Percentiles rank a stretch among this genome's conserved stretches.
Evolutionary conservation across 37 sponge, comb jelly and placozoan species (phyloP).

Genomic region (Bolinopsis microptera): DNA sequence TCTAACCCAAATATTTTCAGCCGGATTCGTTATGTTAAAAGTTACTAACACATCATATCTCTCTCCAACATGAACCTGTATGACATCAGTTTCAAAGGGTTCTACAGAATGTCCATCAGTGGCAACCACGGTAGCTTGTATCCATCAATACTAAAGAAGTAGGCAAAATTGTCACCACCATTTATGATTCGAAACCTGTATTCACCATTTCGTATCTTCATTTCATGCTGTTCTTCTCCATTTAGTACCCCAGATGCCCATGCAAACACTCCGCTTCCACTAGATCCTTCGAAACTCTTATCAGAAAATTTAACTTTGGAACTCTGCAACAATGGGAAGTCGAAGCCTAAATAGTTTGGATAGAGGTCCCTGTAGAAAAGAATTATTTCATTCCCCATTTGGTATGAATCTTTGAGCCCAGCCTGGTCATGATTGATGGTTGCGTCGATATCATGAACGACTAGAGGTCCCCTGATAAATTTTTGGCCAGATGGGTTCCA

Average conservation of each 20-base stretch:
- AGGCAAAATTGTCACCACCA: constrained; percentile 71
- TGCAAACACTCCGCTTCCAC: not conserved
- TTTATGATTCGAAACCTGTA: constrained; percentile 82
- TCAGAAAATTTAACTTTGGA: not conserved
- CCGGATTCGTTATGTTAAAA: not conserved
- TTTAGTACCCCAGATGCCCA: constrained; percentile 71
- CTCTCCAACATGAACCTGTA: constrained; percentile 80
- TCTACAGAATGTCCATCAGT: constrained; percentile 76
- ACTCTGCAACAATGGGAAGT: not conserved
- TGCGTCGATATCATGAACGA: not conserved
- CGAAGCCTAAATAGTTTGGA: not conserved
- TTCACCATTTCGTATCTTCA: constrained; percentile 66
- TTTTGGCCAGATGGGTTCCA: constrained; percentile 74
- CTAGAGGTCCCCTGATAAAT: constrained; percentile 67
- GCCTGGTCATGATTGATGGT: not conserved
- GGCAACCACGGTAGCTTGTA: constrained; percentile 76
- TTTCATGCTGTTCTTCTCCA: constrained; percentile 70
- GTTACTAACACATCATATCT: constrained; percentile 78
- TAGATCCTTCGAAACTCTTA: not conserved
- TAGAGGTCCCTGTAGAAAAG: constrained; percentile 71
- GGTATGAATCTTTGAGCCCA: not conserved
- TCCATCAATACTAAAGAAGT: constrained; percentile 75
- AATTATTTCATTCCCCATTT: constrained; percentile 47
- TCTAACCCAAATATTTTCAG: not conserved
- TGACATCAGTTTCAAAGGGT: constrained; percentile 68